Base-by-base conservation (phyloP, 2,113 vertebrate species). In the Turnix velox region DNA sequence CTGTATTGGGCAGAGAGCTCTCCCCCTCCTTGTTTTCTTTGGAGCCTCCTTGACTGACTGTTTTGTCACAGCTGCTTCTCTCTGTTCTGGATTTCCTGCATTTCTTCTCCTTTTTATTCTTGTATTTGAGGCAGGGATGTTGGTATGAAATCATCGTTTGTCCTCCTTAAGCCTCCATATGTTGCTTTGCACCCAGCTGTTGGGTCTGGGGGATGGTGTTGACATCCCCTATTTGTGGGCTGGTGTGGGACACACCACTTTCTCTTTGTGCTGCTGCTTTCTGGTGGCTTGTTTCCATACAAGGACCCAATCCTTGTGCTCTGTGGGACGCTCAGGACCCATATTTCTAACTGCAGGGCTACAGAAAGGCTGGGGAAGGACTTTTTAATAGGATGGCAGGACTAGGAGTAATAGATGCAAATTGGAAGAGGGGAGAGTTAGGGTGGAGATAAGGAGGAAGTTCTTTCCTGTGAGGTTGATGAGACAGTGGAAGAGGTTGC, bases 211-310 rank as follows among this genome's bases (percentile, higher is more conserved):
- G 48, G 55, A 23, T 16, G 14, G 22, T 45, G 3, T 35, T 15
- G 18, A 9, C 2, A 28, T 12, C 28, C 12, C 48, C 17, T 6
- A 7, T 28, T 10, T 4, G 30, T 3, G 7, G 27, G 23, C 37
- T 25, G 11, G 7, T 24, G 11, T 3, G 3, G 39, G 16, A 16
- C 24, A 4, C 1, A 1, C 30, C 0, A 2, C 35, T 49, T 39
- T 31, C 10, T 55, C 27, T 37, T 10, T 22, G 24, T 69, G 5
- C 23, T 14, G 24, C 31, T 30, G 24, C 39, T 61, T 65, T 57
- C 30, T 7, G 4, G 12, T 4, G 27, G 40, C 30, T 46, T 48
- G 25, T 22, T 55, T 49, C 37, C 51, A n/a, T 0, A 0, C 2
- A 12, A 54, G 31, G 23, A 3, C 24, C 30, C 59, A 7, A 1